Evolutionary conservation across 2,888 invertebrate species (phyloP).

Genomic region (Peribatodes rhomboidaria): DNA sequence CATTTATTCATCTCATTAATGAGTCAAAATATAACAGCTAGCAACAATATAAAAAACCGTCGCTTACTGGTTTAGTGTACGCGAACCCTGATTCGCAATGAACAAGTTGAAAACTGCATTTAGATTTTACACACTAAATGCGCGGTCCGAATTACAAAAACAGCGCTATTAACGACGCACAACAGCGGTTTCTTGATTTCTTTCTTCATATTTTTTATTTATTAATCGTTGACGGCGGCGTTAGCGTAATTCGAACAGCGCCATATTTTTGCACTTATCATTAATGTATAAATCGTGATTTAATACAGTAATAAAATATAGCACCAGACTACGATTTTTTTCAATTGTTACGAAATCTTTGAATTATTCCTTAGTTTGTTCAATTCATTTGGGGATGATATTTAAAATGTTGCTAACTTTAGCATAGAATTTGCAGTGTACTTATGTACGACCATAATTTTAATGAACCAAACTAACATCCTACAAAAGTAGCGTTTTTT

Average conservation of each 20-base stretch:
- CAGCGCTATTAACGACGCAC: no score
- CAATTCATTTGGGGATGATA: not conserved
- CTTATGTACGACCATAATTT: not conserved
- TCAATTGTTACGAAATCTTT: slow-evolving; percentile 19
- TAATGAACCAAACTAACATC: not conserved
- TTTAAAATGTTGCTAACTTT: not conserved
- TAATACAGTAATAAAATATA: slow-evolving; percentile 39
- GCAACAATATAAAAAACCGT: slow-evolving; percentile 1
- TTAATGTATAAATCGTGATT: slow-evolving; percentile 36
- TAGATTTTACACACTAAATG: not conserved
- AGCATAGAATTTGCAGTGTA: not conserved
- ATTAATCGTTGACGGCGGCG: no score
- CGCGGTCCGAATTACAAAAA: no score
- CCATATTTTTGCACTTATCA: slow-evolving; percentile 15
- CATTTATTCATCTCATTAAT: not conserved
- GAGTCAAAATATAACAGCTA: not conserved
- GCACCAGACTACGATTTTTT: slow-evolving; percentile 41
- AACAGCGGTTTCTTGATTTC: no score
- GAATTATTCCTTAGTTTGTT: slow-evolving; percentile 1
- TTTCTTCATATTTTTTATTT: no score
- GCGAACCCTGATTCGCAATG: not conserved
- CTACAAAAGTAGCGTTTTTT: not conserved
- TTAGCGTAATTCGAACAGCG: no score
- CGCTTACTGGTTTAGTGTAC: not conserved
- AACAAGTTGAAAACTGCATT: slow-evolving; percentile 2